These are phyloP conservation scores for Erithacus rubecula DNA, from an alignment of 2,797 vertebrate species.

Conservation along the genomic window DNA sequence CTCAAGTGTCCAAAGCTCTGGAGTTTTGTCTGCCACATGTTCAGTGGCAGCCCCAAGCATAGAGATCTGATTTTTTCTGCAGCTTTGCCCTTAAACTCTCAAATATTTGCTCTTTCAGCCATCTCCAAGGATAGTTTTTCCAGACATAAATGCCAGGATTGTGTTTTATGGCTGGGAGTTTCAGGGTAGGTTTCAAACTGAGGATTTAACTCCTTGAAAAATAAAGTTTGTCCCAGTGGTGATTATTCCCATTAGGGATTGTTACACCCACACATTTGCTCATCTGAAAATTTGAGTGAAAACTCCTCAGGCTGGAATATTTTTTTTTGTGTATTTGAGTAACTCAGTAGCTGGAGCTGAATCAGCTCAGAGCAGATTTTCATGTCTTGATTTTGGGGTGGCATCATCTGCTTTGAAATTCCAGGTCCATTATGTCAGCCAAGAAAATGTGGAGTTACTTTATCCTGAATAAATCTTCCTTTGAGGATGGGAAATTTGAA, in stretches of 20 bases:
- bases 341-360: background rate
- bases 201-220: background rate
- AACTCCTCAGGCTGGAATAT: background rate
- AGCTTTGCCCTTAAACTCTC: background rate
- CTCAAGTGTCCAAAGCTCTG: background rate
- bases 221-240: background rate
- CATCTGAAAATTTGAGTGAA: background rate
- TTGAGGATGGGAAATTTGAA: slow-evolving; percentile 31
- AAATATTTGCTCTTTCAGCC: background rate
- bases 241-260: background rate
- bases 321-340: background rate
- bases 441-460: background rate
- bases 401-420: background rate
- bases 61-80: slow-evolving; percentile 40
- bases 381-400: background rate
- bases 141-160: background rate
- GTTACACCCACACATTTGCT: background rate
- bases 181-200: background rate
- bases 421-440: slow-evolving; percentile 19
- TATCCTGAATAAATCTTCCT: slow-evolving; percentile 24
- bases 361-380: background rate
- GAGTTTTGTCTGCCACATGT: slow-evolving; percentile 21
- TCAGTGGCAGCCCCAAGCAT: background rate
- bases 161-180: background rate
- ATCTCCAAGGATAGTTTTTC: slow-evolving; percentile 27